phyloP scores from a whole-genome alignment of 2,797 vertebrate genomes.

The Harpagifer antarcticus region DNA sequence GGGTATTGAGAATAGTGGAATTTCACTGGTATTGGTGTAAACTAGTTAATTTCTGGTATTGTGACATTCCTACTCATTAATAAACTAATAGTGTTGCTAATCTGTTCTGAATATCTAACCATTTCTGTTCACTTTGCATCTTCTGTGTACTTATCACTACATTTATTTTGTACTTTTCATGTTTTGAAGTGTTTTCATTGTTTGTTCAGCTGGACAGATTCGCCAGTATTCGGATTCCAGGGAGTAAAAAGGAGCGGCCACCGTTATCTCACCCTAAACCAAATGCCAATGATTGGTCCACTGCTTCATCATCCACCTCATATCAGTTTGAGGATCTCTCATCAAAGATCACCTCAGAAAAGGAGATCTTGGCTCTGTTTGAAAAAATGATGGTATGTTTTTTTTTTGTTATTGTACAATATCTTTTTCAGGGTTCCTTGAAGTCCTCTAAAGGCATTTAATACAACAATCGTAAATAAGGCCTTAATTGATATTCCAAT shows the following conservation, averaged over 20 bases:
- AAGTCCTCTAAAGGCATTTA: no score
- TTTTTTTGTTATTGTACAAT: slow-evolving; percentile 7
- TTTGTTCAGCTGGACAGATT: slow-evolving; percentile 92
- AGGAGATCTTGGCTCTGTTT: slow-evolving; percentile 92
- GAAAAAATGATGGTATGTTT: slow-evolving; percentile 98
- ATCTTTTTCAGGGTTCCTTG: background rate
- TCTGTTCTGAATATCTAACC: slow-evolving; percentile 6
- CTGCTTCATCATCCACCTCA: slow-evolving; percentile 78
- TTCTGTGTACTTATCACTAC: background rate
- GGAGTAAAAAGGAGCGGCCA: slow-evolving; percentile 92
- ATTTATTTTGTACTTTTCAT: slow-evolving; percentile 5
- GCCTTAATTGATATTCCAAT: no score
- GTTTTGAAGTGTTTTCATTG: slow-evolving; percentile 33
- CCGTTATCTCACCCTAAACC: slow-evolving; percentile 86
- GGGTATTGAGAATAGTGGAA: no score
- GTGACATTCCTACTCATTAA: background rate
- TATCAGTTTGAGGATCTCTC: slow-evolving; percentile 86
- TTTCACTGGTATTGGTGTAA: no score
- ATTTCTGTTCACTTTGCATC: background rate
- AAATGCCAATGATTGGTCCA: slow-evolving; percentile 81
- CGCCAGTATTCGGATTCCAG: slow-evolving; percentile 95
- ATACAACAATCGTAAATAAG: no score
- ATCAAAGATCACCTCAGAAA: slow-evolving; percentile 89
- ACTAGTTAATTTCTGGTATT: no score
- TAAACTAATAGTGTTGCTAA: background rate